phyloP scores from a whole-genome alignment of 2,113 vertebrate genomes.

The Chiloscyllium plagiosum region DNA sequence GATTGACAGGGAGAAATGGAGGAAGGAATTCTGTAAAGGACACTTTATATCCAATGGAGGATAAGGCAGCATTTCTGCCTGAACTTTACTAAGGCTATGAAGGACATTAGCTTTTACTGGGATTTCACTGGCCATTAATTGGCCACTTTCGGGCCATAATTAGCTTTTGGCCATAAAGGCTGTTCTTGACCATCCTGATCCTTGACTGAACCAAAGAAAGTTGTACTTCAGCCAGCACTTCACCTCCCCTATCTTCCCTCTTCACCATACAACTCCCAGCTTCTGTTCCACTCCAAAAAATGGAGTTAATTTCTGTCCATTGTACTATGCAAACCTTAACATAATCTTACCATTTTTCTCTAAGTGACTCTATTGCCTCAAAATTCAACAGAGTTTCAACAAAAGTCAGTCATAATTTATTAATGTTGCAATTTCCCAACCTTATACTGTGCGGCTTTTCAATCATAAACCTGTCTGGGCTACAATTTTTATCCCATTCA shows the following conservation, averaged over 20 bases:
- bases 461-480: neutral
- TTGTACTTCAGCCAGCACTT: too few relatives aligned
- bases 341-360: neutral
- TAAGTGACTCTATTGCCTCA: neutral
- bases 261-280: too few relatives aligned
- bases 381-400: neutral
- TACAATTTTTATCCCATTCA: neutral
- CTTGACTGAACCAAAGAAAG: too few relatives aligned
- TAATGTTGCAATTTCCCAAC: neutral
- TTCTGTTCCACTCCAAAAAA: too few relatives aligned
- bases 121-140: too few relatives aligned
- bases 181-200: too few relatives aligned
- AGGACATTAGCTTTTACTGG: too few relatives aligned
- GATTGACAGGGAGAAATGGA: neutral
- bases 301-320: too few relatives aligned
- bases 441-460: neutral
- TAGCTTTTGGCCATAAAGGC: too few relatives aligned
- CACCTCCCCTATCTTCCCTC: too few relatives aligned
- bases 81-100: neutral
- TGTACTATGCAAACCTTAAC: too few relatives aligned
- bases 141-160: too few relatives aligned
- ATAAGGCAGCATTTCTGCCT: neutral
- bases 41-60: neutral
- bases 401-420: neutral
- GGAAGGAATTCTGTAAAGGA: neutral